Evolutionary conservation across 2,888 invertebrate genomes (phyloP), one percentile per base, ranked within the genome.

Genomic region (Lepidonotus clava): DNA sequence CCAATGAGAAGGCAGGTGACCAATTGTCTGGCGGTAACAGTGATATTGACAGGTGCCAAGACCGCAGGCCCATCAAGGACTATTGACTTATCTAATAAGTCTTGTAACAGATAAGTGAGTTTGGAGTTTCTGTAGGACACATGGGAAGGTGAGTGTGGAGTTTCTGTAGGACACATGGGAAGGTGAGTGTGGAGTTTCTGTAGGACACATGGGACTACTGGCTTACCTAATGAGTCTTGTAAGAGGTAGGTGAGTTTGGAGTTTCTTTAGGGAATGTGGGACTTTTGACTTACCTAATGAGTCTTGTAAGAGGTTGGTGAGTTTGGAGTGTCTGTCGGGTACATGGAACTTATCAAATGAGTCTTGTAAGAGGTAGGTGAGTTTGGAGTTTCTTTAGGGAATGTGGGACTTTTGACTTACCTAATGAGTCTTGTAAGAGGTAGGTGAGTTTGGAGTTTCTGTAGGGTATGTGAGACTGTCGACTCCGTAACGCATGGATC

Each of bases 361-460:
- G 90, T 95, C 95, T 90, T 95, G 95, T 87, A 95, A 93, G 24
- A 95, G 92, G 90, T 95, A 94, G 1, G 95, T 95, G 83, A 95
- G 92, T 88, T 95, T 95, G 88, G 95, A 95, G 91, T 95, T 95
- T 87, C 95, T 93, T 92, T 93, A 95, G 36, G 95, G 95, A 87
- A 95, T 93, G 90, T 95, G 95, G 21, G 92, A 92, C 91, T 95
- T 95, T 87, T 95, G 95, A 76, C 95, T 88, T 89, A 93, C 93
- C 95, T 77, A 95, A 92, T 61, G 95, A 95, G 90, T 95, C 95
- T 90, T 95, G 95, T 88, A 95, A 93, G n/a, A 95, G 92, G 90
- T 95, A 94, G 0, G 95, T 95, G 84, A 95, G 92, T 88, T 95
- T 95, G 88, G 95, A 95, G 91, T 95, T 95, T 87, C 95, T 93